phyloP scores from a whole-genome alignment of 2,888 invertebrate genomes.

The Rhopalosiphum nymphaeae region DNA sequence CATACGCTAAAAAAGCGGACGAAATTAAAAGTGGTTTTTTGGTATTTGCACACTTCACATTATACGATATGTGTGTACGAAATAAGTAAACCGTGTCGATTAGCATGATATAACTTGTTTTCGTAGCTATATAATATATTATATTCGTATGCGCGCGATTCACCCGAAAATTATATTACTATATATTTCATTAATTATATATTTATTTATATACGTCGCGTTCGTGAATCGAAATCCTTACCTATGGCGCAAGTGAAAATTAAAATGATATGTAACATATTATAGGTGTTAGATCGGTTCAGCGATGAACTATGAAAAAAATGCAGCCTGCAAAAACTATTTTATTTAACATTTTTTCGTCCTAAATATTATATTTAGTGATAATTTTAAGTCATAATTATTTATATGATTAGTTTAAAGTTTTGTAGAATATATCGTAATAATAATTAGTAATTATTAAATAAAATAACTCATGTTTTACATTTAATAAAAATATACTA shows the following conservation, averaged over 20 bases:
- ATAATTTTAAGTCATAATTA: too few relatives aligned
- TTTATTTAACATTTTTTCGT: too few relatives aligned
- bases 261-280: too few relatives aligned
- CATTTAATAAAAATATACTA: too few relatives aligned
- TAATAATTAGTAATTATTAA: too few relatives aligned
- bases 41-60: neutral
- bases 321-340: too few relatives aligned
- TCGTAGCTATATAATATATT: neutral
- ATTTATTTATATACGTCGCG: neutral
- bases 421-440: too few relatives aligned
- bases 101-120: slow-evolving; percentile 15
- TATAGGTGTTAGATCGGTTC: too few relatives aligned
- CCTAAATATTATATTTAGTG: too few relatives aligned
- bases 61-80: neutral
- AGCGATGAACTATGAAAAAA: too few relatives aligned
- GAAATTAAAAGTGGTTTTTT: slow-evolving; percentile 38
- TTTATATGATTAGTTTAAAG: too few relatives aligned
- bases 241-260: neutral
- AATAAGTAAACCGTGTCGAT: slow-evolving; percentile 41
- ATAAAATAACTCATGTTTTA: too few relatives aligned
- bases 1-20: neutral
- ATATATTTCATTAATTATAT: neutral
- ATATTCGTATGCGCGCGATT: neutral
- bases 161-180: neutral
- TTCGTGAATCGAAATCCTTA: neutral